Conservation (phyloP, 2,888 invertebrate species). For the Apamea sordens region DNA sequence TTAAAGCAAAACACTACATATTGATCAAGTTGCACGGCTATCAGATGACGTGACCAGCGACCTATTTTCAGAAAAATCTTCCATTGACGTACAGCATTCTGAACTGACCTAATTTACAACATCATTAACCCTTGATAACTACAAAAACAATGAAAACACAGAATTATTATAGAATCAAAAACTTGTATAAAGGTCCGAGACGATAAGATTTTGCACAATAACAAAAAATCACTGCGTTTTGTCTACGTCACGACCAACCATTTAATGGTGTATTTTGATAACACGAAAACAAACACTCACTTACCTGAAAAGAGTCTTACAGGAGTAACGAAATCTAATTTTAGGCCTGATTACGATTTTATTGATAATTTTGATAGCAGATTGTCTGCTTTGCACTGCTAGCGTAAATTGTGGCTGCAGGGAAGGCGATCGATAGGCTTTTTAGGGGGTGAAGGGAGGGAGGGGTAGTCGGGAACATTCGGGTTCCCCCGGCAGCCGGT, state of each 20-base stretch:
- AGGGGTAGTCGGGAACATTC: slow-evolving; percentile 68
- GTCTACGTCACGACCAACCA: slow-evolving; percentile 77
- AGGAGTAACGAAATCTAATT: slow-evolving; percentile 65
- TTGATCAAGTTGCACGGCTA: slow-evolving; percentile 61
- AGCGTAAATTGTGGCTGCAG: slow-evolving; percentile 81
- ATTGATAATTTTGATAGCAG: slow-evolving; percentile 76
- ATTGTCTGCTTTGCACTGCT: slow-evolving; percentile 80
- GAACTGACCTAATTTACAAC: slow-evolving; percentile 67
- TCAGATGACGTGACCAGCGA: slow-evolving; percentile 76
- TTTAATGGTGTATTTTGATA: slow-evolving; percentile 70
- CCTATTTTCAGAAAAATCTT: slow-evolving; percentile 80
- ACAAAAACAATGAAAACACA: not conserved
- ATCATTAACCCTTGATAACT: slow-evolving; percentile 1
- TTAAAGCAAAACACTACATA: slow-evolving; percentile 34
- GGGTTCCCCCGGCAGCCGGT: slow-evolving; percentile 77
- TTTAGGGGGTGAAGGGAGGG: slow-evolving; percentile 68
- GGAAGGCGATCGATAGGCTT: slow-evolving; percentile 84
- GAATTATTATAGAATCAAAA: not conserved
- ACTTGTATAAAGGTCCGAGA: not conserved
- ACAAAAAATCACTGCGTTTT: slow-evolving; percentile 70
- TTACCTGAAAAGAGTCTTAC: slow-evolving; percentile 72
- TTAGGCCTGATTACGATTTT: slow-evolving; percentile 79
- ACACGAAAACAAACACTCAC: slow-evolving; percentile 68
- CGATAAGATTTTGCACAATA: slow-evolving; percentile 61
- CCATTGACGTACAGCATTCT: slow-evolving; percentile 66